Percentiles rank a stretch among this genome's conserved stretches.
Evolutionary conservation across 2,888 invertebrate genomes (phyloP).

Genomic region (Panzeria rudis): DNA sequence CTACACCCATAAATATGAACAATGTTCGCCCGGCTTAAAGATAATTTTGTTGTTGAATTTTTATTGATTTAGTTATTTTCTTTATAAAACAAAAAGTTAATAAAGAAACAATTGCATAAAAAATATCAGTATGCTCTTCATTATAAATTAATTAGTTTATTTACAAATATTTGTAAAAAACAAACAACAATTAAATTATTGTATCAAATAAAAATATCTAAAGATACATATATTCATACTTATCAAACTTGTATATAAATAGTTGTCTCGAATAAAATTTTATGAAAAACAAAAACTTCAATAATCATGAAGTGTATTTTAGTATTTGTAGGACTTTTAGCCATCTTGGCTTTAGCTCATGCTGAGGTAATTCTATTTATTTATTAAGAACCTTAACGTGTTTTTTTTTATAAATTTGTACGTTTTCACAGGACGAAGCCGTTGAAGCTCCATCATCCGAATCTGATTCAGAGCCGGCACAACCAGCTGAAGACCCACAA

Average conservation of each 20-base stretch:
- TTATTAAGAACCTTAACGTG: no score
- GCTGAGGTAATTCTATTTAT: constrained; percentile 36
- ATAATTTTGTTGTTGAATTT: no score
- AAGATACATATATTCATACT: not conserved
- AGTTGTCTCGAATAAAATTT: not conserved
- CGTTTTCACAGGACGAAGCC: constrained; percentile 10
- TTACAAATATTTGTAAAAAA: not conserved
- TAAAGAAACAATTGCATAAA: not conserved
- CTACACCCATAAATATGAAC: no score
- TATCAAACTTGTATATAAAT: constrained; percentile 7
- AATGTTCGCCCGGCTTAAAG: no score
- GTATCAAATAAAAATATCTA: no score
- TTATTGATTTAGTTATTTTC: no score
- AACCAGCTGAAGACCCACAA: constrained; percentile 7
- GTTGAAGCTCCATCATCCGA: not conserved
- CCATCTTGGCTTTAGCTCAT: constrained; percentile 36
- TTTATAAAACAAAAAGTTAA: not conserved
- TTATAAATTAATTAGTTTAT: not conserved
- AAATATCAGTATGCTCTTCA: not conserved
- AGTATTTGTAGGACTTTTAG: constrained; percentile 38
- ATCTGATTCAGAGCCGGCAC: not conserved
- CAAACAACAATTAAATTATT: no score
- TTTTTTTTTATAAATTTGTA: not conserved
- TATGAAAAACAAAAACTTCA: no score
- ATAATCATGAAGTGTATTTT: constrained; percentile 43